A percentile compares a stretch with the other conserved stretches of the same genome.
Evolutionary conservation across 2,113 vertebrate species (phyloP).

Genomic region (Gymnogyps californianus): DNA sequence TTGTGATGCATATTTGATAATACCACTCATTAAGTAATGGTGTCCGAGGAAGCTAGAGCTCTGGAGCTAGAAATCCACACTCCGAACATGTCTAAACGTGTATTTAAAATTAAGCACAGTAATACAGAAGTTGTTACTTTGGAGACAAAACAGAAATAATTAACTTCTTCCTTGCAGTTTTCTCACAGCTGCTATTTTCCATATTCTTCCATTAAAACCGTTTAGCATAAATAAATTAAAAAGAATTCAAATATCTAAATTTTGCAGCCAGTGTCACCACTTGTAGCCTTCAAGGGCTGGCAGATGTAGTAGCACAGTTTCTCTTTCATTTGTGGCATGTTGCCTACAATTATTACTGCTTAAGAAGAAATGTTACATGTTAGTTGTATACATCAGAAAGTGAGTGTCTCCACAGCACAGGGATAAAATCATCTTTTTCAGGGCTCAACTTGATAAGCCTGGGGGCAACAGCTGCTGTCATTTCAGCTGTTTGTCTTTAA

Average conservation of each 20-base stretch:
- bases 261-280: neutral
- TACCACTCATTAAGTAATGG: neutral
- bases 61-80: neutral
- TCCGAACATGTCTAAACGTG: neutral
- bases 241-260: neutral
- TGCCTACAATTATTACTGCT: slow-evolving; percentile 12
- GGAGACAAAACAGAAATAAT: neutral
- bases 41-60: neutral
- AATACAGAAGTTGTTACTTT: neutral
- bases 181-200: neutral
- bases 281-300: neutral
- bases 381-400: slow-evolving; percentile 13
- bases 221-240: neutral
- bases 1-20: neutral
- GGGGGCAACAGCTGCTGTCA: slow-evolving; percentile 41
- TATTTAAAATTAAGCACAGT: neutral
- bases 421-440: slow-evolving; percentile 19
- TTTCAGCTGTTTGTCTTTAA: slow-evolving; percentile 34
- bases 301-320: neutral
- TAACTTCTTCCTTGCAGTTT: neutral
- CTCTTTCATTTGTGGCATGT: neutral
- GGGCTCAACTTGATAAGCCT: slow-evolving; percentile 3
- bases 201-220: neutral
- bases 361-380: neutral
- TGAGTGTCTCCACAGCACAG: neutral